Evolutionary conservation across 1,140 invertebrate genomes (phyloP), one percentile per base, ranked within the genome.

Genomic region (Drosophila prosaltans): DNA sequence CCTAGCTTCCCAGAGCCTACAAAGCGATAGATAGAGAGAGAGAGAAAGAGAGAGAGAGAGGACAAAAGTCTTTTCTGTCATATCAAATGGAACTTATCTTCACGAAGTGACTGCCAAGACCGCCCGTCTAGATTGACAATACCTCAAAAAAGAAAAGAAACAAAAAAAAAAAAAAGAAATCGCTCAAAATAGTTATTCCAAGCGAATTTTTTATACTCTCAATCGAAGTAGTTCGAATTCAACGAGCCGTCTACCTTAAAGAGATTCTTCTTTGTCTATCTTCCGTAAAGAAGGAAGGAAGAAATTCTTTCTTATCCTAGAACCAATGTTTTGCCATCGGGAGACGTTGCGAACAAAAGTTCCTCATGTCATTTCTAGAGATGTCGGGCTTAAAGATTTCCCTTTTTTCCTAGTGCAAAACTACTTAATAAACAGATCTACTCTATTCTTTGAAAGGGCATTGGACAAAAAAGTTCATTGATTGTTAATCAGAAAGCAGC

Each of bases 21-120:
- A 71, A 36, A 68, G 59, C 61, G 65, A 40, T 16, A 36, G 16
- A 39, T 16, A 40, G 57, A 74, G 63, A 75, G 54, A 73, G 76
- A 24, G 57, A 40, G 57, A n/a, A n/a, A n/a, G n/a, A 40, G 57
- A 74, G 63, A 75, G 54, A 73, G 76, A 24, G 57, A 40, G 57
- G 36, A 24, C 32, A 59, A 59, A 36, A 36, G 57, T 40, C 32
- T 59, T 36, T 8, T 21, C 32, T 24, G 32, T 39, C 32, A 59
- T 59, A 59, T 59, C 57, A 59, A 59, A 59, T 59, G 57, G 57
- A 59, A 59, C 57, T 39, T 16, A 59, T 59, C 57, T 59, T 40
- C 57, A 85, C 82, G 82, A 85, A 88, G 41, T 85, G 82, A 82
- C 75, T 82, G 81, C 66, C 77, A 73, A 67, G 79, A 81, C 79